Evolutionary conservation across 2,888 invertebrate species (phyloP).

Genomic region (Capitulum mitella): DNA sequence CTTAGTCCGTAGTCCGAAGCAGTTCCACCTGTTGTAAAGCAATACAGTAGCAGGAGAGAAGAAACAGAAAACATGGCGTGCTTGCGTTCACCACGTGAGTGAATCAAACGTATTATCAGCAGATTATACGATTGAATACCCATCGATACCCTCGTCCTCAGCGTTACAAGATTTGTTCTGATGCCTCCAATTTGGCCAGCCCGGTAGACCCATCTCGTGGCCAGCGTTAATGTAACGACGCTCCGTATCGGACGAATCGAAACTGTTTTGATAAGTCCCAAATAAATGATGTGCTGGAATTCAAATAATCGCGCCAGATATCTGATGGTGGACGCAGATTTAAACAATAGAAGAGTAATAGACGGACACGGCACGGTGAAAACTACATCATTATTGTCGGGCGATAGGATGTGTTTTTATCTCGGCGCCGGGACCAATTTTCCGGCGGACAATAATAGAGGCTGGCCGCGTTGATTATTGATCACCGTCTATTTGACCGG

Average conservation of each 20-base stretch:
- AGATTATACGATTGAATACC: no score
- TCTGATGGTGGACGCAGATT: not conserved
- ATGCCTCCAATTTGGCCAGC: not conserved
- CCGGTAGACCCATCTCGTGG: not conserved
- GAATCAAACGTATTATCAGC: not conserved
- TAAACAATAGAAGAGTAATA: slow-evolving; percentile 8
- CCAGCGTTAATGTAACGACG: not conserved
- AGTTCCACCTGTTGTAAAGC: no score
- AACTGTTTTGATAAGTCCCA: not conserved
- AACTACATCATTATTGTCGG: not conserved
- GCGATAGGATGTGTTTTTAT: not conserved
- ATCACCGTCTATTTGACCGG: not conserved
- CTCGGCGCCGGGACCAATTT: not conserved
- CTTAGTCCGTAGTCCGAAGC: no score
- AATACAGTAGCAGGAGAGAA: not conserved
- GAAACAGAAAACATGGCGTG: not conserved
- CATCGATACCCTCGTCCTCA: not conserved
- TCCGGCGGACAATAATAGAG: not conserved
- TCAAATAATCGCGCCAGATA: not conserved
- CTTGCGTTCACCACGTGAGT: not conserved
- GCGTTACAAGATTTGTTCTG: not conserved
- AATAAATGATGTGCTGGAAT: slow-evolving; percentile 24
- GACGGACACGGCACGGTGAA: not conserved
- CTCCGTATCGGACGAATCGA: not conserved
- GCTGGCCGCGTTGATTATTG: not conserved